Evolutionary conservation across 2,113 vertebrate genomes (phyloP), one percentile per base, ranked within the genome.

Genomic region (Onychostoma macrolepis): DNA sequence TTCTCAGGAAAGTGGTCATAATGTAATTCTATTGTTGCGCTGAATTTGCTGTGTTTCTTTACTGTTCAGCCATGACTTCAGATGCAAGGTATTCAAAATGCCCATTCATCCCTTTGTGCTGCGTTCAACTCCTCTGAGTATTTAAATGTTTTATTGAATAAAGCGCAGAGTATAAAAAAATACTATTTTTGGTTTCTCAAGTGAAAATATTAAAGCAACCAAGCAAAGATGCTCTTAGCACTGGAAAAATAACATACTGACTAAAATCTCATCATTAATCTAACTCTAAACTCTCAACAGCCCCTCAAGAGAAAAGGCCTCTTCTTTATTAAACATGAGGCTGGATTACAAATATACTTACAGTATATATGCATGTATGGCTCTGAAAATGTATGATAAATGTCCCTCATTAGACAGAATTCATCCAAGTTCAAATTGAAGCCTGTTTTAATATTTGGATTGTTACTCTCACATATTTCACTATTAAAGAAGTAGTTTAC

Each of bases 1-100:
- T 92, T 87, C 77, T 90, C 8, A 5, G 56, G 88, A 91, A 94
- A 94, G 92, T 87, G 80, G 89, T 77, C 85, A 85, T 85, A 65
- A 88, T 80, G 63, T 91, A 89, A 90, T 58, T 83, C 89, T 92
- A 90, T 93, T 72, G 76, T 87, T 24, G 90, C 61, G 80, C 76
- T 80, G 17, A 79, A 86, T 30, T 69, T 84, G 30, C 45, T 88
- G 75, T 71, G 38, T 38, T 4, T 41, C n/a, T 30, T 61, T 43
- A 43, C 21, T 84, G 82, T 91, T 86, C 21, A 41, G 86, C 33
- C 63, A 88, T 79, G 83, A 86, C 86, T 85, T 30, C 53, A 1
- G 15, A 65, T 61, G 67, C 50, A 36, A 11, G 85, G 36, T 58
- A 81, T 67, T 71, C 33, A 19, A 80, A n/a, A 83, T 43, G 4